These are phyloP conservation scores for Ischnus inquisitorius DNA, from an alignment of 2,888 invertebrate genomes.

Conservation along the genomic window DNA sequence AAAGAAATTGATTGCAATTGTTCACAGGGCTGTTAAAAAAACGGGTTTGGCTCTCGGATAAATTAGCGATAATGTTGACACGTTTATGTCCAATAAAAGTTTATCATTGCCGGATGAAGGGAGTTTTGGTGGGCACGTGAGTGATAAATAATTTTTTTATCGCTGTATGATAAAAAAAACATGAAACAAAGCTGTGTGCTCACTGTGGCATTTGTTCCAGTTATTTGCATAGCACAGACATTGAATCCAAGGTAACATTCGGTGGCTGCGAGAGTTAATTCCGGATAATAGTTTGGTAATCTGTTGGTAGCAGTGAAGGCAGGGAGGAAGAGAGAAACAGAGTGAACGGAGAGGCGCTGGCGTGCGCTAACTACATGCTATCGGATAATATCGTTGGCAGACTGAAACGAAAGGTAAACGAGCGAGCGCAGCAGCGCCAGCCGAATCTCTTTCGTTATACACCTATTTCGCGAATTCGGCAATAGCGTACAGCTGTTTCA, in stretches of 20 bases:
- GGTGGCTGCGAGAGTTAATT: constrained; percentile 61
- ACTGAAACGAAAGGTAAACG: constrained; percentile 64
- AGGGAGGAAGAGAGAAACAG: constrained; percentile 10
- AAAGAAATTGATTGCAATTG: too few species aligned
- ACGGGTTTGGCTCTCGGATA: too few species aligned
- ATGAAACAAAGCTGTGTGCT: constrained; percentile 34
- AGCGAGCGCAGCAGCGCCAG: constrained; percentile 24
- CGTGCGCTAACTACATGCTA: constrained; percentile 39
- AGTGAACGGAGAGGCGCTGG: constrained; percentile 11
- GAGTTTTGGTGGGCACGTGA: too few species aligned
- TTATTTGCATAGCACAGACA: constrained; percentile 46
- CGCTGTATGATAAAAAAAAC: background rate
- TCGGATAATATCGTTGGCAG: constrained; percentile 61
- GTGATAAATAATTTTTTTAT: too few species aligned
- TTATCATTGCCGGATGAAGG: too few species aligned
- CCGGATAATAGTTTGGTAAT: constrained; percentile 64
- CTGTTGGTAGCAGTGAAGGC: constrained; percentile 43
- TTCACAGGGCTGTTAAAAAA: too few species aligned
- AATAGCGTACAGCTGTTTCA: constrained; percentile 62
- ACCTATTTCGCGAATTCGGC: constrained; percentile 44
- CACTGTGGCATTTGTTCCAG: constrained; percentile 10
- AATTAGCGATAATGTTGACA: too few species aligned
- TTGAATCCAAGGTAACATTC: constrained; percentile 62
- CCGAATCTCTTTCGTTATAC: constrained; percentile 41
- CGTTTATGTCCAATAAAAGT: background rate